Base-by-base conservation (phyloP, 2,888 invertebrate genomes). In the Vannuccia rotundouncinata region DNA sequence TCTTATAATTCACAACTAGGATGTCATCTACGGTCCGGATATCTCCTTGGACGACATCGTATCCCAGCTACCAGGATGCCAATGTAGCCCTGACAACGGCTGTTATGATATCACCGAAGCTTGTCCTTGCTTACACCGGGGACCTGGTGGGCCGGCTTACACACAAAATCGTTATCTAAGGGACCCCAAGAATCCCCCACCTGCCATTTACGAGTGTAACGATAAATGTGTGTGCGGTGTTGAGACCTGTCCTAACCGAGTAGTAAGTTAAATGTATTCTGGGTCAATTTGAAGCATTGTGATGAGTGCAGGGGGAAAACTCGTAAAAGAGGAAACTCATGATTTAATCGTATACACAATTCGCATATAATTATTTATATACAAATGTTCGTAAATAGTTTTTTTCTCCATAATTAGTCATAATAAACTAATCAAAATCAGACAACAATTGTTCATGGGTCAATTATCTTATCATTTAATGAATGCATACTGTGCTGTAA, bases 121-220 rank as follows among this genome's bases (percentile, higher is more conserved):
- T n/a, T 66, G 66, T 22, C 13, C 2, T 27, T 66, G 66, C 25
- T 17, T 27, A 17, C 5, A 2, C 25, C 66, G 66, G 13, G 66
- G 66, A n/a, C 2, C 2, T 22, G 66, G 66, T 13, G 25, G 25
- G 66, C 66, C 66, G 22, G 66, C 66, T 66, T 66, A 66, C 22
- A 13, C 66, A 2, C 2, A 17, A 66, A 27, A 66, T 22, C 66
- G 25, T 2, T 22, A 2, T 66, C 66, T 66, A 27, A 22, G 10
- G 25, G 22, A 66, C 25, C 17, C 66, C 2, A 27, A 66, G 17
- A 66, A 5, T 66, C 17, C 66, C 22, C 66, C 66, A 22, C 22
- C 66, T 17, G 66, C 66, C 25, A 66, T 66, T 2, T 66, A 66
- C 66, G 66, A 66, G 22, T 66, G 66, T 66, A 66, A 66, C 25